phyloP scores from a whole-genome alignment of 2,113 vertebrate species.

The Ctenomys sociabilis region DNA sequence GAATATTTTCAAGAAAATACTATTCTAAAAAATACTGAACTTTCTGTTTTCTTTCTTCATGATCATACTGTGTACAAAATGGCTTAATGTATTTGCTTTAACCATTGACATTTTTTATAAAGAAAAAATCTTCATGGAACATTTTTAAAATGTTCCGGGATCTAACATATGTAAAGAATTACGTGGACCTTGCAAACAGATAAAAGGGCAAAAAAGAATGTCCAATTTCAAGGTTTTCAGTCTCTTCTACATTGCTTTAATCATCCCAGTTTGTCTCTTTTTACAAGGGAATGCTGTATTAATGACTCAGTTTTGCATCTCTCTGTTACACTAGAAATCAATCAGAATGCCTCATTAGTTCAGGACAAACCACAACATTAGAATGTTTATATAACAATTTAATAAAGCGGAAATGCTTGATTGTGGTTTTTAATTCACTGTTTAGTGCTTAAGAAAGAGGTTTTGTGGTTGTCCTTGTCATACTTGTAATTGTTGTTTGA shows the following conservation, averaged over 20 bases:
- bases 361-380: constrained; percentile 84
- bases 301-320: constrained; percentile 79
- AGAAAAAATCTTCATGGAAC: constrained; percentile 55
- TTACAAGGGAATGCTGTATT: constrained; percentile 69
- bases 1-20: constrained; percentile 63
- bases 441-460: constrained; percentile 79
- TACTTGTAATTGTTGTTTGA: constrained; percentile 74
- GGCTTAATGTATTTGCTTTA: constrained; percentile 64
- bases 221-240: constrained; percentile 78
- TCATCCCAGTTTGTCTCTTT: constrained; percentile 77
- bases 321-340: constrained; percentile 83
- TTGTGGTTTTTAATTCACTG: constrained; percentile 79
- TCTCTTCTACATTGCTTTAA: constrained; percentile 83
- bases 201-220: constrained; percentile 81
- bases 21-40: constrained; percentile 31
- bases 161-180: constrained; percentile 76
- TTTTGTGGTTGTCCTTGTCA: constrained; percentile 78
- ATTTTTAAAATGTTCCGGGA: constrained; percentile 69
- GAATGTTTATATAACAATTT: constrained; percentile 82
- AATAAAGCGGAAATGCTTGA: constrained; percentile 82
- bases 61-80: constrained; percentile 17
- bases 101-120: constrained; percentile 56
- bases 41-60: constrained; percentile 50
- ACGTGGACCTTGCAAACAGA: constrained; percentile 77
- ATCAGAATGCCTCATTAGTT: constrained; percentile 83